A percentile compares a stretch with the other conserved stretches of the same genome.
These are phyloP conservation scores for Indicator maculatus DNA, from an alignment of 2,113 vertebrate genomes.

Conservation along the genomic window DNA sequence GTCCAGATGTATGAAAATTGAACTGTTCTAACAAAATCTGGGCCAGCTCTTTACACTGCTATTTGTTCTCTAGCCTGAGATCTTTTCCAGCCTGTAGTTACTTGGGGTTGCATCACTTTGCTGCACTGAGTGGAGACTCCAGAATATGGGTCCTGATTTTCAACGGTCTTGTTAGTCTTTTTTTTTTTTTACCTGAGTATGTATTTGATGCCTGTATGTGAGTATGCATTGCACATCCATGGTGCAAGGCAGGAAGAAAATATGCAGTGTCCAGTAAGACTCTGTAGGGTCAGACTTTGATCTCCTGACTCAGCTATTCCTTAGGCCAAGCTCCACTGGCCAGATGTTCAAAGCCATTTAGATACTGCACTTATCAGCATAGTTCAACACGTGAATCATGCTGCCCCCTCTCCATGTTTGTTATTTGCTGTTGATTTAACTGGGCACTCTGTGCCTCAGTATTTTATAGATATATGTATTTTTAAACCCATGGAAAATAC, in stretches of 20 bases:
- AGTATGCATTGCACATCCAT: neutral
- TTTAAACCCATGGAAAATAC: neutral
- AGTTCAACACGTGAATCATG: neutral
- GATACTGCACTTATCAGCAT: neutral
- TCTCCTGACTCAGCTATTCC: neutral
- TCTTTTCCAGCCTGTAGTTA: neutral
- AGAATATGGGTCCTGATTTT: neutral
- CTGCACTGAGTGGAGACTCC: neutral
- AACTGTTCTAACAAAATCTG: neutral
- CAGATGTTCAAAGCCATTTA: neutral
- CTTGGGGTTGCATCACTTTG: neutral
- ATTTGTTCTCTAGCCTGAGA: neutral
- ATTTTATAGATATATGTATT: too few relatives aligned
- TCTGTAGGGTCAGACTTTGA: neutral
- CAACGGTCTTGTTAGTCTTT: neutral
- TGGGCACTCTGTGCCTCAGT: neutral
- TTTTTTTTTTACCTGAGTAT: neutral
- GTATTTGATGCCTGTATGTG: neutral
- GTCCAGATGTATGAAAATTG: neutral
- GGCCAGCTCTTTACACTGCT: neutral
- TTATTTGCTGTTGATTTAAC: neutral
- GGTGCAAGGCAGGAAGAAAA: neutral
- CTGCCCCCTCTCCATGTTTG: neutral
- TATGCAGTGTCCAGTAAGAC: neutral
- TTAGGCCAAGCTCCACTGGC: neutral